Percentiles rank a stretch among this genome's conserved stretches.
Conservation (phyloP, 2,113 vertebrate genomes). For the Sander lucioperca region DNA sequence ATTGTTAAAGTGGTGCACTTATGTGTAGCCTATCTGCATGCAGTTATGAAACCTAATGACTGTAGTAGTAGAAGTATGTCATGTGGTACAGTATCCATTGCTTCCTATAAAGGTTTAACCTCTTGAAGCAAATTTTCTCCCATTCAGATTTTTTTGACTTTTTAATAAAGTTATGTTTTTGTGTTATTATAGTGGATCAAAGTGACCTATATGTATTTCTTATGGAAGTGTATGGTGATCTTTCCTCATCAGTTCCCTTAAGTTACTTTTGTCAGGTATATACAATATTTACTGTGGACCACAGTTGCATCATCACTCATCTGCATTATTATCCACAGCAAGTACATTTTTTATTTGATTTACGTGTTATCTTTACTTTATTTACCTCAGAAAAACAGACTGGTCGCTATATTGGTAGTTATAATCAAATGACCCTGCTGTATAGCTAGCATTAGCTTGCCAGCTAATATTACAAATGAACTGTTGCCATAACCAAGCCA, state of each 20-base stretch:
- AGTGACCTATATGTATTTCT: no score
- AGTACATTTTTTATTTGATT: neutral
- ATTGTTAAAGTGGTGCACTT: neutral
- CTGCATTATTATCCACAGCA: neutral
- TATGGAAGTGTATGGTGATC: no score
- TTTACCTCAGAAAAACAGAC: neutral
- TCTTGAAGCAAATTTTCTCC: neutral
- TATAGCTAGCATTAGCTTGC: no score
- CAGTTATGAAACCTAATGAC: neutral
- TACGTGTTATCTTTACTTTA: neutral
- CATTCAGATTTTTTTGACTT: neutral
- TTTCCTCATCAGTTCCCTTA: no score
- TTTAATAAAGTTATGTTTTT: neutral
- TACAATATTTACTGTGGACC: no score
- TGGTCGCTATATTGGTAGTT: no score
- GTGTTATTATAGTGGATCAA: no score
- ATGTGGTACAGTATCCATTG: no score
- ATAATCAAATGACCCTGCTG: no score
- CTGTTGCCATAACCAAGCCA: no score
- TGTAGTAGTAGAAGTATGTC: neutral
- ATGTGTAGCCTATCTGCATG: neutral
- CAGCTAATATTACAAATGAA: no score
- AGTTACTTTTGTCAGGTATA: no score
- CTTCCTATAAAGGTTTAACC: neutral
- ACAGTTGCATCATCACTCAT: neutral